Conservation (phyloP, 2,888 invertebrate species). For the Chrysotoxum bicinctum region DNA sequence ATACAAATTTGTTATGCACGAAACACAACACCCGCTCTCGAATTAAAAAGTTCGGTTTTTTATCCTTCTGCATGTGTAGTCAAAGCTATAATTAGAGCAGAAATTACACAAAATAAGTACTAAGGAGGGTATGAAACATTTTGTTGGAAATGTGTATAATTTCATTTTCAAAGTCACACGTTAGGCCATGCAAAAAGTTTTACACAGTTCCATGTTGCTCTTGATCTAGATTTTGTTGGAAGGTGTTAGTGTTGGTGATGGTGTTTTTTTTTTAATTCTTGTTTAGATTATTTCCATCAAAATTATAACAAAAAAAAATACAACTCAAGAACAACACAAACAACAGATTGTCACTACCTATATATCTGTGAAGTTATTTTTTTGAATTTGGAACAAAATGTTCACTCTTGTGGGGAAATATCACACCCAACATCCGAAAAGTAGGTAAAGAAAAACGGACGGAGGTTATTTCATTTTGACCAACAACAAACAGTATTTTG, state of each 20-base stretch:
- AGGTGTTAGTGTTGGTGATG: not conserved
- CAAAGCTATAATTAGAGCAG: slow-evolving; percentile 30
- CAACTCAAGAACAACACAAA: slow-evolving; percentile 9
- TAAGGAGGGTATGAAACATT: not conserved
- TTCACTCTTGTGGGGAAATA: not conserved
- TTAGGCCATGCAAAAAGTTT: slow-evolving; percentile 13
- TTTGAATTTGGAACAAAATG: not conserved
- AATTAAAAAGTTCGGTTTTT: slow-evolving; percentile 23
- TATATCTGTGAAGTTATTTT: not conserved
- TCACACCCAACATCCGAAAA: not conserved
- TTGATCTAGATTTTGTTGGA: slow-evolving; percentile 4
- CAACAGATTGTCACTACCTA: not conserved
- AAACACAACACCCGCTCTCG: slow-evolving; percentile 4
- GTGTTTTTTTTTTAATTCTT: slow-evolving; percentile 20
- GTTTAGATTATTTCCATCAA: not conserved
- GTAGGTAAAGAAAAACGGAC: not conserved
- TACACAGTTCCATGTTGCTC: not conserved
- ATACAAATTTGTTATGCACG: slow-evolving; percentile 11
- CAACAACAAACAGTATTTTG: slow-evolving; percentile 2
- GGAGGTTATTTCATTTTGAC: slow-evolving; percentile 3
- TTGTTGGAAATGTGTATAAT: slow-evolving; percentile 22
- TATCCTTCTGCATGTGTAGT: slow-evolving; percentile 37
- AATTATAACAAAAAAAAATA: not conserved
- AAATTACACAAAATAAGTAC: slow-evolving; percentile 16
- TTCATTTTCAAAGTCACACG: slow-evolving; percentile 31